These are phyloP conservation scores for Hypanus sabinus DNA, from an alignment of 2,113 vertebrate species.

Conservation along the genomic window DNA sequence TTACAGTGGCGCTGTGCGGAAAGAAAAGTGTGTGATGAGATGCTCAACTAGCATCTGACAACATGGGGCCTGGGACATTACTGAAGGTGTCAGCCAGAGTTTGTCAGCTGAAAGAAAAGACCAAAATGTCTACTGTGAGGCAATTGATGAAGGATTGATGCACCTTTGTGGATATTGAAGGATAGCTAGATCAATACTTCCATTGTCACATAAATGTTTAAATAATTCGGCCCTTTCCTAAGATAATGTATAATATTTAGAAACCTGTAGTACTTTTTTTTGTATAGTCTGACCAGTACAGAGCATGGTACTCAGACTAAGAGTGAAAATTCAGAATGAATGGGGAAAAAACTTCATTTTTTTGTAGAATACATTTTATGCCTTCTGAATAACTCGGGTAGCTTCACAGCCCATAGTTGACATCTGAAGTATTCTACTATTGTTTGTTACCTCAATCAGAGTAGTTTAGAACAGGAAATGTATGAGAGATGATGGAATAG, in stretches of 20 bases:
- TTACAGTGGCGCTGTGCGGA: no score
- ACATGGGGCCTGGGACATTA: no score
- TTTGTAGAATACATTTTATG: neutral
- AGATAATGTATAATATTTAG: neutral
- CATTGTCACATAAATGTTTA: neutral
- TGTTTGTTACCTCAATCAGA: neutral
- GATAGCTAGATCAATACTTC: neutral
- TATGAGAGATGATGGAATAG: neutral
- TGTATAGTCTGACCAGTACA: neutral
- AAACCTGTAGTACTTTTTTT: neutral
- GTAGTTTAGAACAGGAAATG: neutral
- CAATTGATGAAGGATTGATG: no score
- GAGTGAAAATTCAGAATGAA: neutral
- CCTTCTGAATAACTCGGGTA: neutral
- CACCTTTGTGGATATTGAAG: no score
- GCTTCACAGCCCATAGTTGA: neutral
- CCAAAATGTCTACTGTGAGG: no score
- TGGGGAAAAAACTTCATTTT: neutral
- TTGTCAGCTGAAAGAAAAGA: no score
- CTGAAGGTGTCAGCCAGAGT: no score
- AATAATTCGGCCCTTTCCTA: neutral
- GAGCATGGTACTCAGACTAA: neutral
- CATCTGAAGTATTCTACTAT: neutral
- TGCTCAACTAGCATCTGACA: no score
- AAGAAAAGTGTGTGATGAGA: no score